A percentile compares a stretch with the other conserved stretches of the same genome.
Evolutionary conservation across 2,113 vertebrate species (phyloP).

Genomic region (Nansenia antarctica): DNA sequence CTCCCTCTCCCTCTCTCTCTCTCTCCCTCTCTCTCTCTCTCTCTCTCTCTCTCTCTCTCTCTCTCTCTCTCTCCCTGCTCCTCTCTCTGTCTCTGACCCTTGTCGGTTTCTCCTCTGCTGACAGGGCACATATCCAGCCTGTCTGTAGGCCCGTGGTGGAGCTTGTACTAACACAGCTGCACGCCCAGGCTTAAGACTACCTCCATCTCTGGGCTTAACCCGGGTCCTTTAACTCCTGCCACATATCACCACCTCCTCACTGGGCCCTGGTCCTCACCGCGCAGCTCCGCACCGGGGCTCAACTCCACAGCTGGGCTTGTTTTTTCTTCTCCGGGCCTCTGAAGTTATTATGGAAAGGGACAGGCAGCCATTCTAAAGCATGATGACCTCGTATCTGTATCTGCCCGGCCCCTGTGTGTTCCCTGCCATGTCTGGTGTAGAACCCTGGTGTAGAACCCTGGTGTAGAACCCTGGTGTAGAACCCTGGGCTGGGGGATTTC

Average conservation of each 20-base stretch:
- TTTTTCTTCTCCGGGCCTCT: not conserved
- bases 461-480: no score
- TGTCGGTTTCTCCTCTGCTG: constrained; percentile 49
- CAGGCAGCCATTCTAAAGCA: no score
- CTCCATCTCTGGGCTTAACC: constrained; percentile 26
- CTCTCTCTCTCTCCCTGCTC: not conserved
- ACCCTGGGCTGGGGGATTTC: no score
- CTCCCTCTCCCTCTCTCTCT: not conserved
- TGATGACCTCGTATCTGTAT: not conserved
- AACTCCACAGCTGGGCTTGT: not conserved
- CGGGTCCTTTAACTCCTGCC: not conserved
- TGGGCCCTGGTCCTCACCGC: not conserved
- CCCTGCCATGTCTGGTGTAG: no score
- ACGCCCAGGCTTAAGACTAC: constrained; percentile 31
- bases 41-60: not conserved
- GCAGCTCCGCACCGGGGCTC: not conserved
- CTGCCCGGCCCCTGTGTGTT: not conserved
- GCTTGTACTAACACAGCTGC: constrained; percentile 70
- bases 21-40: not conserved
- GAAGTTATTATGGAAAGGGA: not conserved
- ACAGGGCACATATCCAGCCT: constrained; percentile 53
- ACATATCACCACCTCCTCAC: not conserved
- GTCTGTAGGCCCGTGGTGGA: constrained; percentile 30
- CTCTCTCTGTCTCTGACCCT: not conserved
- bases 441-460: no score